Conservation (phyloP, 2,113 vertebrate species). For the Rutilus rutilus region DNA sequence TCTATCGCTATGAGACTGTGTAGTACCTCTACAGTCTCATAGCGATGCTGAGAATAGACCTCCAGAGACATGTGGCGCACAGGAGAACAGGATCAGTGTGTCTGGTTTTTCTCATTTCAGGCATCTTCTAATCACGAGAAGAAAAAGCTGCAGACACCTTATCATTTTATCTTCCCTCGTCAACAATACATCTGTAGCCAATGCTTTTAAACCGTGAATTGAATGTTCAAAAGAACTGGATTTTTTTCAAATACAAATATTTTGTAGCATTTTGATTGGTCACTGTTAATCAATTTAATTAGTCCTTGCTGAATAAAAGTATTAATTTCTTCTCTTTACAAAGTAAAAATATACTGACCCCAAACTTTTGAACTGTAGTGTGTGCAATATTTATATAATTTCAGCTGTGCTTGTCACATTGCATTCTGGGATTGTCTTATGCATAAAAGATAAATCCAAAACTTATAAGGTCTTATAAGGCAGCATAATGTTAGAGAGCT, state of each 20-base stretch:
- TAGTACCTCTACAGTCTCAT: not conserved
- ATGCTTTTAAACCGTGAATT: not conserved
- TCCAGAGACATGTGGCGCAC: not conserved
- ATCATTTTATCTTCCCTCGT: not conserved
- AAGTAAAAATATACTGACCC: too few relatives aligned
- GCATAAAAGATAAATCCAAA: not conserved
- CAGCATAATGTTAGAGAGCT: not conserved
- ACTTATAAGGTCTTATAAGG: not conserved
- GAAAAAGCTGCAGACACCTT: conserved; percentile 11
- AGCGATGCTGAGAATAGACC: not conserved
- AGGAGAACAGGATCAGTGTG: not conserved
- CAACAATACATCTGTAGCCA: not conserved
- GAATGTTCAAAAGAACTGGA: not conserved
- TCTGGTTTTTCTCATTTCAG: conserved; percentile 31
- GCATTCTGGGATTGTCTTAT: not conserved
- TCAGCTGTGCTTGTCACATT: not conserved
- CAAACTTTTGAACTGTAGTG: too few relatives aligned
- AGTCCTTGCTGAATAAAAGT: too few relatives aligned
- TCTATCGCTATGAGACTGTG: not conserved
- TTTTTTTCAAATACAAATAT: not conserved
- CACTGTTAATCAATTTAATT: too few relatives aligned
- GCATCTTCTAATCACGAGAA: not conserved
- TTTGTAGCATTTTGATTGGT: not conserved
- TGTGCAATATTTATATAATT: too few relatives aligned
- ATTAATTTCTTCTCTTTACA: too few relatives aligned